A percentile compares a stretch with the other conserved stretches of the same genome.
Conservation (phyloP, 2,888 invertebrate species). For the Argyresthia albistria region DNA sequence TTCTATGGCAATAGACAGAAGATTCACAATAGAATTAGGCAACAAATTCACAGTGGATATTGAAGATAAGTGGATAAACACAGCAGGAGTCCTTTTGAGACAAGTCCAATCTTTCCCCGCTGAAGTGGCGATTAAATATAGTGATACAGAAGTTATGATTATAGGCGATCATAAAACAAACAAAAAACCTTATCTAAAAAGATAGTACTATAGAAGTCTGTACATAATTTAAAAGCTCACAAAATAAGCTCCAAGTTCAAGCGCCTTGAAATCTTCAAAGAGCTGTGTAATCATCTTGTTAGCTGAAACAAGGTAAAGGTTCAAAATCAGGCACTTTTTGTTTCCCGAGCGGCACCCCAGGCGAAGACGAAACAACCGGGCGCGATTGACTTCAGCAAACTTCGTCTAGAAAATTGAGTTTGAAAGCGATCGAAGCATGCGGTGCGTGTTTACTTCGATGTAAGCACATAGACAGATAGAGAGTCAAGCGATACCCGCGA, state of each 20-base stretch:
- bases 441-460: conserved; percentile 1
- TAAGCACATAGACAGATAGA: neutral
- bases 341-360: conserved; percentile 9
- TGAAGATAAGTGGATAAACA: conserved; percentile 5
- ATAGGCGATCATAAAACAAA: too few species aligned
- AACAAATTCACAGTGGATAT: neutral
- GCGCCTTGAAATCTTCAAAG: neutral
- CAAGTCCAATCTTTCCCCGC: conserved; percentile 4
- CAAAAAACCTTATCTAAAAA: too few species aligned
- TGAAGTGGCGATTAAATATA: neutral
- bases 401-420: conserved; percentile 37
- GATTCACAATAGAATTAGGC: neutral
- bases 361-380: conserved; percentile 6
- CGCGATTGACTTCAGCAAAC: conserved; percentile 20
- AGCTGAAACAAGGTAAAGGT: neutral
- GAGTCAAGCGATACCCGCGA: neutral
- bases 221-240: neutral
- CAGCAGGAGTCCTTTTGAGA: conserved; percentile 1
- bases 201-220: too few species aligned
- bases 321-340: neutral
- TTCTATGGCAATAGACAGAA: too few species aligned
- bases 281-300: neutral
- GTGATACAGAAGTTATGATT: neutral
- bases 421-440: conserved; percentile 16
- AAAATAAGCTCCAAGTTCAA: neutral